Base-by-base conservation (phyloP, 2,888 invertebrate genomes). In the Parnassius orleans region DNA sequence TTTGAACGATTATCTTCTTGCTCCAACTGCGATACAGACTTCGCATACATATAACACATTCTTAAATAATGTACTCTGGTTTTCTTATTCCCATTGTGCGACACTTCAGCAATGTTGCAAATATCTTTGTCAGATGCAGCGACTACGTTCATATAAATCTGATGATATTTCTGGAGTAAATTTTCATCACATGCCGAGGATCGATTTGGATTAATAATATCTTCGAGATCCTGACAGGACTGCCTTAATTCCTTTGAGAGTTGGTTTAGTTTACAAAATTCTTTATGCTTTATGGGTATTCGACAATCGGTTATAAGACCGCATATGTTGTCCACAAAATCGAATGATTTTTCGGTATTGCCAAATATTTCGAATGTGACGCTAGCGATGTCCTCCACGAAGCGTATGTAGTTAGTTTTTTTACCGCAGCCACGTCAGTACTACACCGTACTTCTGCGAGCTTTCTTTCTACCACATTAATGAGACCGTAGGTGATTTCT, bases 11-110 rank as follows among this genome's bases (percentile, higher is more conserved):
- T 80, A 57, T 90, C 85, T 63, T 90, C 85, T 61, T 85, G 84
- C 68, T 87, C 85, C 24, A 93, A 75, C 70, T 92, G 92, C 0
- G 92, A 90, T 46, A 94, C 93, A 0, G 92, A 92, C 78, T 92
- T 93, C 58, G 93, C 85, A 70, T 93, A 94, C 77, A 92, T 93
- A 70, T 92, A 93, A 66, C 93, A 87, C 81, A 92, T 92, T 70
- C 88, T 83, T 55, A 93, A 76, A 72, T 93, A 94, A 61, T 88
- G 90, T 62, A 76, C 85, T 72, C 86, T 83, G 14, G 84, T 71
- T 66, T 90, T 91, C 62, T 81, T 91, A 12, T 73, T 83, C 0
- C 82, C 82, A 42, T 85, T 81, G 5, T 84, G 80, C 43, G 79
- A 80, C 11, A 90, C 84, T 68, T 91, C 91, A 1, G 79, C 78